These are phyloP conservation scores for Hemithea aestivaria DNA, from an alignment of 2,888 invertebrate genomes.

Conservation along the genomic window DNA sequence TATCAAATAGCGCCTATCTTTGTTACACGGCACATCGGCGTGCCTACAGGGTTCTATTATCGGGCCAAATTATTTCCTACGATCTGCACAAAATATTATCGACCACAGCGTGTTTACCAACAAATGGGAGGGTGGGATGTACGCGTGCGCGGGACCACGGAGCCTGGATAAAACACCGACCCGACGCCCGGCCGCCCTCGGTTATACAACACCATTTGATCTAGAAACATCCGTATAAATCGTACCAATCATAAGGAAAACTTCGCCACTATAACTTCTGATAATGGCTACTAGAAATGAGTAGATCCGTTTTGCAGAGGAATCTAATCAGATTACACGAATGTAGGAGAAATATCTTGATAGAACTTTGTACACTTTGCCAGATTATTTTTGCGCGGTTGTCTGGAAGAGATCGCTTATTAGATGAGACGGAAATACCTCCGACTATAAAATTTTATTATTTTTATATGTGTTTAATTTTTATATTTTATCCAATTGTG, in stretches of 20 bases:
- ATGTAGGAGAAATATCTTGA: constrained; percentile 1
- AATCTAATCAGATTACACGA: constrained; percentile 23
- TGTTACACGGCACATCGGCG: constrained; percentile 26
- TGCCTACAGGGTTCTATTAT: constrained; percentile 30
- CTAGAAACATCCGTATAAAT: constrained; percentile 53
- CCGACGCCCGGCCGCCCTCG: constrained; percentile 44
- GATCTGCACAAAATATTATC: constrained; percentile 49
- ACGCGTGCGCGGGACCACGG: constrained; percentile 45
- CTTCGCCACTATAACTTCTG: constrained; percentile 32
- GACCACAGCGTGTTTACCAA: constrained; percentile 57
- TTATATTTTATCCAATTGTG: too few relatives aligned
- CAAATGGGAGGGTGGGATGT: constrained; percentile 37
- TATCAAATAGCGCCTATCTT: constrained; percentile 27
- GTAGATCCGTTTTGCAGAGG: constrained; percentile 26
- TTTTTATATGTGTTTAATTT: too few relatives aligned
- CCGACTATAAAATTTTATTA: too few relatives aligned
- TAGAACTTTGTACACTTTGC: constrained; percentile 1
- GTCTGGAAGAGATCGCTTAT: too few relatives aligned
- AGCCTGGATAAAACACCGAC: constrained; percentile 47
- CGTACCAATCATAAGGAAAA: constrained; percentile 32
- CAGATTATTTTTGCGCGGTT: too few relatives aligned
- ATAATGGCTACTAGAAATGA: constrained; percentile 22
- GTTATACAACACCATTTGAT: constrained; percentile 64
- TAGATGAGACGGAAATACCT: too few relatives aligned
- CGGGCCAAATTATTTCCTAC: constrained; percentile 39